Base-by-base conservation (phyloP, 2,113 vertebrate species). In the Centropus unirufus region DNA sequence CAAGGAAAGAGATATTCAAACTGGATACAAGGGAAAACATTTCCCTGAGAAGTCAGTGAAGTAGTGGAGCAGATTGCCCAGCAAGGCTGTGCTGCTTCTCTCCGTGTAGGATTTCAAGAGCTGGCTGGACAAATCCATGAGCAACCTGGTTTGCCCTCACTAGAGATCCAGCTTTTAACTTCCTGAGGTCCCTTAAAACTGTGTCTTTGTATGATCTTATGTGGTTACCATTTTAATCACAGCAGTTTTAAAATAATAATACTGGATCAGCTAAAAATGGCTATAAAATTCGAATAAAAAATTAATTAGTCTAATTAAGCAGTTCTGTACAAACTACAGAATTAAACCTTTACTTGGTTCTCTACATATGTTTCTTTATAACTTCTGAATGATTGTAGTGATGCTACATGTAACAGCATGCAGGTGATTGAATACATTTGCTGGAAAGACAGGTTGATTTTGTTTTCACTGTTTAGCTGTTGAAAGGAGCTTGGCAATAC, bases 381-480 rank as follows among this genome's bases (percentile, higher is more conserved):
- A 12, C 44, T 87, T 86, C 55, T 49, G 62, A 84, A 40, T 63
- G 39, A 58, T 27, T 66, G 62, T 47, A 78, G 74, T 64, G 81
- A 64, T 19, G 30, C 49, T 17, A 69, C 46, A 74, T 78, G 32
- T 86, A 66, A 83, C 0, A 0, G 18, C 32, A 54, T 83, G 66
- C 79, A 90, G 83, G 46, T 93, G 58, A 49, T 83, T 64, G 77
- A 51, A 94, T 82, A 42, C 66, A 59, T 75, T 87, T 92, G 17
- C 30, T 89, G 44, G 51, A 66, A 83, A 59, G 54, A 79, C 39
- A 74, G 30, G 23, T 72, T 92, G 79, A 92, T 89, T 86, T 78
- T 90, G 58, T 12, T 81, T 87, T 75, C 2, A 1, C 24, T 94
- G 55, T 42, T 67, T 79, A 79, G 49, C 62, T 85, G 40, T 61